A percentile compares a stretch with the other conserved stretches of the same genome.
Conservation (phyloP, 1,140 invertebrate species). For the Brachionus rubens region DNA sequence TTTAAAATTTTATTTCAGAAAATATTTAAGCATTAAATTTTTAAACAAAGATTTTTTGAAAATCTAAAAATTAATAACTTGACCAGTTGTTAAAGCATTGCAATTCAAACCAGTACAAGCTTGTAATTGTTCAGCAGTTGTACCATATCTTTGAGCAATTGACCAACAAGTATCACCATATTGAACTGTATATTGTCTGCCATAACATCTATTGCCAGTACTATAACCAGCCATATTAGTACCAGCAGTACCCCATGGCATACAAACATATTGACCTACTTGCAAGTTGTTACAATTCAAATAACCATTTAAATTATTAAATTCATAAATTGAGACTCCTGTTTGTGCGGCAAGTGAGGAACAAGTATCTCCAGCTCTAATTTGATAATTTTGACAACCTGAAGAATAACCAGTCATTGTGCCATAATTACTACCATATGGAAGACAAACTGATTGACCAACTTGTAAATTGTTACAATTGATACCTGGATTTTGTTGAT, state of each 20-base stretch:
- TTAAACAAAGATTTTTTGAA: too few relatives aligned
- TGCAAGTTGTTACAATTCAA: conserved; percentile 15
- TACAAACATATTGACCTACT: background rate
- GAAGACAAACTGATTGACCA: background rate
- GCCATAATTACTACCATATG: background rate
- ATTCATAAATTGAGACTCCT: background rate
- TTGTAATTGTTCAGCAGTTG: conserved; percentile 19
- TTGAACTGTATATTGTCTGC: background rate
- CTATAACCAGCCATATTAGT: background rate
- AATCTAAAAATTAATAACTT: conserved; percentile 17
- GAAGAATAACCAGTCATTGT: background rate
- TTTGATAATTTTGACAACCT: background rate
- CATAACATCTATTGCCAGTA: background rate
- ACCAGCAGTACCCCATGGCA: background rate
- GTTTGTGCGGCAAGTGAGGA: background rate
- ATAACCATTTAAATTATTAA: background rate
- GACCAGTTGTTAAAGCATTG: background rate
- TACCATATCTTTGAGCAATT: conserved; percentile 2
- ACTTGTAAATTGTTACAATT: conserved; percentile 23
- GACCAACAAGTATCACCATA: conserved; percentile 2
- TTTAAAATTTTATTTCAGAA: too few relatives aligned
- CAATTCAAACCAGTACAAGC: conserved; percentile 1
- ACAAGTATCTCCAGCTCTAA: background rate
- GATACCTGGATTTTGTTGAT: background rate
- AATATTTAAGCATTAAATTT: too few relatives aligned